Evolutionary conservation across 2,113 vertebrate genomes (phyloP).

Genomic region (Nothobranchius furzeri): DNA sequence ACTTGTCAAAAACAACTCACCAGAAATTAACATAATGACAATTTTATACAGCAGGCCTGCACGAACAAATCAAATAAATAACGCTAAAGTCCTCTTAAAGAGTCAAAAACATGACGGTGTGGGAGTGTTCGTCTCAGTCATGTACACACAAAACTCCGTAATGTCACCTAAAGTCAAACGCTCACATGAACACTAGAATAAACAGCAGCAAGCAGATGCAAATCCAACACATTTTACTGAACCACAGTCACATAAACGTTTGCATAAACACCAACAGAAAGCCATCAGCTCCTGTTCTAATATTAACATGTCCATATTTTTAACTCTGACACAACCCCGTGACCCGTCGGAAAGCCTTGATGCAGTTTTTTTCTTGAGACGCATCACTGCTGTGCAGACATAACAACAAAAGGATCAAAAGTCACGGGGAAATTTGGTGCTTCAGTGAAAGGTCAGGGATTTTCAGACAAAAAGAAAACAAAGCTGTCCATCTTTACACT

Average conservation of each 20-base stretch:
- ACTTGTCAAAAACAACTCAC: slow-evolving; percentile 4
- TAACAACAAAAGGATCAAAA: slow-evolving; percentile 43
- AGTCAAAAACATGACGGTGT: slow-evolving; percentile 4
- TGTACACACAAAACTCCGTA: slow-evolving; percentile 49
- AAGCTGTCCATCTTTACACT: slow-evolving; percentile 27
- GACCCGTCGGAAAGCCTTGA: neutral
- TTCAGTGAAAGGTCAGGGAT: slow-evolving; percentile 73
- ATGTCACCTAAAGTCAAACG: slow-evolving; percentile 21
- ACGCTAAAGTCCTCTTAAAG: neutral
- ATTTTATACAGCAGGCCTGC: neutral
- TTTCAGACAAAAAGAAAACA: slow-evolving; percentile 67
- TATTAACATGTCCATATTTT: slow-evolving; percentile 5
- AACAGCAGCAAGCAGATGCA: slow-evolving; percentile 41
- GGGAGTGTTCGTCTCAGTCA: slow-evolving; percentile 13
- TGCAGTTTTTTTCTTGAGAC: neutral
- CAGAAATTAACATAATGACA: neutral
- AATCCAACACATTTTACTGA: slow-evolving; percentile 12
- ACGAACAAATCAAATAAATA: neutral
- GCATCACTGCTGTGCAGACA: slow-evolving; percentile 34
- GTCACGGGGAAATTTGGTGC: slow-evolving; percentile 65
- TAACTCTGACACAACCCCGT: neutral
- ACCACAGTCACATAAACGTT: slow-evolving; percentile 18
- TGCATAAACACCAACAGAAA: slow-evolving; percentile 7
- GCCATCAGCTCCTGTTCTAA: slow-evolving; percentile 16
- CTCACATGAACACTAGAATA: slow-evolving; percentile 27